Evolutionary conservation across 2,888 invertebrate genomes (phyloP), one percentile per base, ranked within the genome.

Genomic region (Homarus gammarus): DNA sequence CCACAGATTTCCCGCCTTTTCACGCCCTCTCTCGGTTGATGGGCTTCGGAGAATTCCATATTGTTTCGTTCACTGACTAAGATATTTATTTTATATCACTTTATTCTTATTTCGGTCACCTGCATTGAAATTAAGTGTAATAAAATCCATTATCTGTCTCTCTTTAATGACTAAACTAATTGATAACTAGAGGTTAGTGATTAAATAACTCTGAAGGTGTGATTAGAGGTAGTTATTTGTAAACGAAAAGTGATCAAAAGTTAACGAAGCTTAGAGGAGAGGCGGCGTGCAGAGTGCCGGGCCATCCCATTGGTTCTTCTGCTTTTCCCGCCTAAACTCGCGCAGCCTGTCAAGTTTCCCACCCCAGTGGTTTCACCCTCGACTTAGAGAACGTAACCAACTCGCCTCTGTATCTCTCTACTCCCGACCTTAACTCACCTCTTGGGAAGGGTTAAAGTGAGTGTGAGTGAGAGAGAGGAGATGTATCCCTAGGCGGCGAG

Each of bases 261-360:
- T 64, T 40, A 40, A 18, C 36, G 81, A 6, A 64, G 36, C 49
- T 83, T 40, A 31, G 51, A 38, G 78, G 51, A 88, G 49, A 31
- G 49, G 31, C 77, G 49, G 56, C 75, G 51, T 51, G 70, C 84
- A 70, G 73, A 78, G 88, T 77, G 78, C 70, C 83, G 75, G 73
- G 78, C 83, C 88, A 84, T 88, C 88, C 88, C 88, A 88, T 88
- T 88, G 88, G 88, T 88, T 88, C 88, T 88, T 88, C 88, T 88
- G 88, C 88, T 88, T 88, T 88, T 88, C 88, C 88, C 88, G 70
- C 88, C 88, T 88, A 88, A 88, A 88, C 88, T 88, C 88, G 88
- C 88, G 88, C 88, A 88, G 88, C 88, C 83, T 88, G 88, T 88
- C 88, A 88, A 88, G 83, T 88, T 88, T 88, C 88, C 84, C 88